Base-by-base conservation (phyloP, 2,113 vertebrate genomes). In the Illadopsis cleaveri region DNA sequence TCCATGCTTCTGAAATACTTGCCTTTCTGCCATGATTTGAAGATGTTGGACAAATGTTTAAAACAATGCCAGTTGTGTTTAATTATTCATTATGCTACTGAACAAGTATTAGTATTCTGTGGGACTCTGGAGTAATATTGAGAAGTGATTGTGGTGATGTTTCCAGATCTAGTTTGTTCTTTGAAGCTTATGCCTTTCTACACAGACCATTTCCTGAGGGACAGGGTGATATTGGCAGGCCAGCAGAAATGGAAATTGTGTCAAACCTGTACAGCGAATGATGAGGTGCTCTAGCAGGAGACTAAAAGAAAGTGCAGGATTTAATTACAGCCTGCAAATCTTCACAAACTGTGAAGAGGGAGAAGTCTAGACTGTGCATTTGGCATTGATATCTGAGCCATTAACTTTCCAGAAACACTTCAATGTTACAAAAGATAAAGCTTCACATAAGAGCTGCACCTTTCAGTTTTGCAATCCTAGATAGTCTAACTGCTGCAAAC, bases 311-410 rank as follows among this genome's bases (percentile, higher is more conserved):
- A 97, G 81, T 71, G 30, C 51, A 84, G 79, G 13, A 50, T 93
- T 98, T 98, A 97, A 97, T 97, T 97, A 97, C 40, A 92, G 79
- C 76, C 93, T 91, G 89, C 42, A 92, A 93, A 96, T 78, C 70
- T 70, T 70, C 78, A 96, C 40, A 80, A 97, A 83, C 62, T 71
- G 61, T 80, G 82, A 91, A 96, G 35, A 93, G 31, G 31, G 27
- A 93, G 66, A 89, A 70, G 22, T 24, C 50, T 89, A 82, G 37
- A 78, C 64, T 93, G 85, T 89, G 48, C 45, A 83, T 97, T 97
- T 96, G 80, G 35, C 95, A 96, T 97, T 97, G 94, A 98, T 97
- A 95, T 82, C 62, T 90, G 77, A 91, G 79, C 77, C 71, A 61
- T 96, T 95, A 97, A 97, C 82, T 97, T 95, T 93, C 66, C 51